Base-by-base conservation (phyloP, 2,888 invertebrate species). In the Megastigmus dorsalis region DNA sequence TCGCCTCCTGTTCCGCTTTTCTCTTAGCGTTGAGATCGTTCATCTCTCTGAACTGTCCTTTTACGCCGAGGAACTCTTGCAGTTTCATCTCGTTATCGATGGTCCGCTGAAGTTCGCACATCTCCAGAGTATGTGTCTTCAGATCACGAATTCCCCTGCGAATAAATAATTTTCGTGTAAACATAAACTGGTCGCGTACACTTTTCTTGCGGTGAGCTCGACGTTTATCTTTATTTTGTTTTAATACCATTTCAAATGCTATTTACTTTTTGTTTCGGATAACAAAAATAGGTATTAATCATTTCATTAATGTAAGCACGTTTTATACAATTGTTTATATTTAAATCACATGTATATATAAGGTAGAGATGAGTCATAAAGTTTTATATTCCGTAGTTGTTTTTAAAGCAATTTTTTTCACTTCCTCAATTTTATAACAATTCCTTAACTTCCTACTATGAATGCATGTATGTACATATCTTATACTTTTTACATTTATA, bases 81-180 rank as follows among this genome's bases (percentile, higher is more conserved):
- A 97, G 89, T 81, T 95, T 95, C 81, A 94, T 89, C 85, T 96
- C 95, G 86, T 96, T 94, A 84, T 97, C 96, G 41, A 97, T 88
- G 74, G 95, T 93, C 0, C 97, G 90, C 82, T 96, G 94, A 69
- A 97, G 91, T 83, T 96, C 96, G 54, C 96, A 92, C 90, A 97
- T 96, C 89, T 97, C 97, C 89, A 90, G 89, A 43, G 90, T 89
- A 81, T 91, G 91, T 23, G 88, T 87, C 65, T 89, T 89, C 36
- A 90, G 80, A 72, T 91, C 91, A 76, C 90, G 89, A 76, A 90
- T 89, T 15, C 90, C 90, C 71, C 88, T 88, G 65, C n/a, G 23
- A 15, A 60, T 38, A n/a, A 45, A 45, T 33, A 15, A 52, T 41
- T 23, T 54, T 54, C 2, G 5, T 26, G 26, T 3, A 10, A 38